Evolutionary conservation across 1,140 invertebrate species (phyloP).

Genomic region (Meloidogyne hapla): DNA sequence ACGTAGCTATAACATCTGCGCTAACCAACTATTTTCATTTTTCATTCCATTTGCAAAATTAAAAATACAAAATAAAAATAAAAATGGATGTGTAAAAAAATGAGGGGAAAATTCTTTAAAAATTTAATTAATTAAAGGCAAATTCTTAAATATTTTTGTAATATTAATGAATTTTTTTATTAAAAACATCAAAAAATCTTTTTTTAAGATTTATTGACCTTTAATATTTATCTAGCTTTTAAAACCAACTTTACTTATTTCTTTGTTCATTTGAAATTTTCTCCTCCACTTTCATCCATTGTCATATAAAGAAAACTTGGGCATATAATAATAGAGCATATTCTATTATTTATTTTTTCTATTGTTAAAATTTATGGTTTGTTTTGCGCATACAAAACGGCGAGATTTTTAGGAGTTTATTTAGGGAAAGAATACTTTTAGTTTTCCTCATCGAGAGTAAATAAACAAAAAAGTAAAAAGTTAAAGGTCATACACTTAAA

Average conservation of each 20-base stretch:
- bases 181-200: not conserved
- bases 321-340: not conserved
- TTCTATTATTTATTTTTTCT: not conserved
- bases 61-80: not conserved
- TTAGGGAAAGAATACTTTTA: not conserved
- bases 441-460: not conserved
- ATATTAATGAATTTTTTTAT: no score
- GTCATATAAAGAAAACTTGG: not conserved
- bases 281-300: not conserved
- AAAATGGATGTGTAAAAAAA: no score
- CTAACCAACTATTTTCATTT: not conserved
- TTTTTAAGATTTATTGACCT: not conserved
- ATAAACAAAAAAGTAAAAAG: not conserved
- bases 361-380: conserved; percentile 3
- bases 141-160: no score
- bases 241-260: not conserved
- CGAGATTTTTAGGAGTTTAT: not conserved
- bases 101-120: no score
- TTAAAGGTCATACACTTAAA: not conserved
- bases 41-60: not conserved
- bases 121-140: no score
- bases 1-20: not conserved
- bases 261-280: not conserved
- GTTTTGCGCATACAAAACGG: not conserved
- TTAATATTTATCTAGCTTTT: not conserved